phyloP scores from a whole-genome alignment of 2,113 vertebrate genomes.

The Ictalurus punctatus region DNA sequence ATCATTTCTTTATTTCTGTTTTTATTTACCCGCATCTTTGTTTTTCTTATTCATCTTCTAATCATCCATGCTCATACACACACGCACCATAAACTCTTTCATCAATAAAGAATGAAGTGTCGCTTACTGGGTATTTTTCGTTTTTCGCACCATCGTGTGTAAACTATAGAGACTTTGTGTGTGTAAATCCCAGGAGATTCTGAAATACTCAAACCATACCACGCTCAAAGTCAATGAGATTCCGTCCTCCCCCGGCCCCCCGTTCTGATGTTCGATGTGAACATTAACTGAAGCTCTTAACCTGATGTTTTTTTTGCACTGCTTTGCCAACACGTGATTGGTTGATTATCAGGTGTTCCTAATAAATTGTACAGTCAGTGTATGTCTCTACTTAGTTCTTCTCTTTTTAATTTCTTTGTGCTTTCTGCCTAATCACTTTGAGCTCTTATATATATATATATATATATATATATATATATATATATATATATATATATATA shows the following conservation, averaged over 20 bases:
- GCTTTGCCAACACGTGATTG: neutral
- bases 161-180: neutral
- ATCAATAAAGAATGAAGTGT: neutral
- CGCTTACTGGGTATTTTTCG: neutral
- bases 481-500: neutral
- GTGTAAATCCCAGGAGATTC: too few relatives aligned
- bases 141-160: neutral
- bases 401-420: neutral
- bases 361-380: neutral
- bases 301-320: neutral
- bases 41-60: neutral
- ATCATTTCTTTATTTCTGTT: neutral
- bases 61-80: neutral
- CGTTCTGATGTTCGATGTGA: neutral
- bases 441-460: neutral
- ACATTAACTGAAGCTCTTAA: neutral
- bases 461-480: neutral
- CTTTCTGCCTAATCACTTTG: too few relatives aligned
- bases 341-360: neutral
- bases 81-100: neutral
- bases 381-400: neutral
- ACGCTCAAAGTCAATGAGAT: neutral
- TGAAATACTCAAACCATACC: too few relatives aligned
- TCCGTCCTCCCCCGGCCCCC: too few relatives aligned
- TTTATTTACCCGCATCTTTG: neutral